Conservation (phyloP, 2,797 vertebrate species). For the Myotis myotis region DNA sequence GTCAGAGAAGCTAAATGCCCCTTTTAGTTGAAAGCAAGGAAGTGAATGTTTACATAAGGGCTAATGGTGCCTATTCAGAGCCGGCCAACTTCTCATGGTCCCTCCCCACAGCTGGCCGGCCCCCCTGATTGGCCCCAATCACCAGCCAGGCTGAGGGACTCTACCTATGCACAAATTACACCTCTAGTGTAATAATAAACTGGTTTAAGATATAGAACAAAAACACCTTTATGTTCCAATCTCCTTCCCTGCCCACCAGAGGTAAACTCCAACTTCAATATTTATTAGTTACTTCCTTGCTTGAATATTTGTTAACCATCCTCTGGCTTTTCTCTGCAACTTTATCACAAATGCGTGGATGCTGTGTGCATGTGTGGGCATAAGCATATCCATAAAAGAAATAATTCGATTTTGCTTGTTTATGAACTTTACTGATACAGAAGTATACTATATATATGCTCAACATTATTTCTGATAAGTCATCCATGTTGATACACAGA, state of each 20-base stretch:
- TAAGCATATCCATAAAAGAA: background rate
- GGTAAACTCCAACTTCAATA: background rate
- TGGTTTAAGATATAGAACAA: background rate
- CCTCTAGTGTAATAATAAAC: background rate
- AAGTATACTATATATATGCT: background rate
- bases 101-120: fast-evolving
- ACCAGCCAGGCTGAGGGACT: too few relatives aligned
- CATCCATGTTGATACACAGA: background rate
- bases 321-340: background rate
- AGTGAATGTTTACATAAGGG: background rate
- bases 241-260: background rate
- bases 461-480: background rate
- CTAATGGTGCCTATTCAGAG: background rate
- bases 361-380: too few relatives aligned
- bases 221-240: background rate
- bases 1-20: background rate
- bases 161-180: too few relatives aligned
- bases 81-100: too few relatives aligned
- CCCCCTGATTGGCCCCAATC: too few relatives aligned
- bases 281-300: background rate
- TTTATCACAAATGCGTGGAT: background rate
- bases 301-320: background rate
- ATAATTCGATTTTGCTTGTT: background rate
- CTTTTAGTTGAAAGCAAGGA: background rate
- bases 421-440: background rate